These are phyloP conservation scores for Eurosta solidaginis DNA, from an alignment of 1,140 invertebrate genomes.

Conservation along the genomic window DNA sequence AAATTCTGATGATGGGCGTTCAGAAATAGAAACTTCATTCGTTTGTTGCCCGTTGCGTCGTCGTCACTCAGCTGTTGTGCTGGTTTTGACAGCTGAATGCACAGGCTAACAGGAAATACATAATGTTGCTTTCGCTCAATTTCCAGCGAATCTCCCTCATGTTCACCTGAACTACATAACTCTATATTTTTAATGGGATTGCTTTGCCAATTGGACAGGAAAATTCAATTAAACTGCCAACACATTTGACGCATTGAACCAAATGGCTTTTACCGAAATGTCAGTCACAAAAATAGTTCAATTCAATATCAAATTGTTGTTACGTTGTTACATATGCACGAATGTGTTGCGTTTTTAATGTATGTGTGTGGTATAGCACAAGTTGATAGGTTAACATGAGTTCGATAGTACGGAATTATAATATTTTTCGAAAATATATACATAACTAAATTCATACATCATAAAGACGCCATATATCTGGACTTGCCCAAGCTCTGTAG, in stretches of 20 bases:
- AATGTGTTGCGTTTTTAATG: background rate
- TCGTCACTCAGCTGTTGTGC: background rate
- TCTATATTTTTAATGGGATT: slow-evolving; percentile 10
- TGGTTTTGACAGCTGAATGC: slow-evolving; percentile 23
- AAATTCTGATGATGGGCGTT: background rate
- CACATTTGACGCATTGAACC: slow-evolving; percentile 7
- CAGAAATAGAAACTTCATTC: background rate
- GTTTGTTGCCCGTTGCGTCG: background rate
- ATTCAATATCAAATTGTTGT: background rate
- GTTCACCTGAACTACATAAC: background rate
- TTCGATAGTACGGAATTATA: too few relatives aligned
- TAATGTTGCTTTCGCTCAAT: background rate
- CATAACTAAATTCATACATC: too few relatives aligned
- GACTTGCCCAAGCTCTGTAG: too few relatives aligned
- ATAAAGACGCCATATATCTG: too few relatives aligned
- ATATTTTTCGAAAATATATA: too few relatives aligned
- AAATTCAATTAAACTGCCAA: slow-evolving; percentile 28
- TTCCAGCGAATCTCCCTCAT: background rate
- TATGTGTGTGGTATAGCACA: too few relatives aligned
- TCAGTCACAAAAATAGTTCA: background rate
- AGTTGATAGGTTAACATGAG: too few relatives aligned
- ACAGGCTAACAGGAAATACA: slow-evolving; percentile 22
- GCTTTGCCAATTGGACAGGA: slow-evolving; percentile 20
- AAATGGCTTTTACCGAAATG: slow-evolving; percentile 18
- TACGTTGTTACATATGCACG: background rate